Evolutionary conservation across 2,797 vertebrate genomes (phyloP), one percentile per base, ranked within the genome.

Genomic region (Clarias fuscus): DNA sequence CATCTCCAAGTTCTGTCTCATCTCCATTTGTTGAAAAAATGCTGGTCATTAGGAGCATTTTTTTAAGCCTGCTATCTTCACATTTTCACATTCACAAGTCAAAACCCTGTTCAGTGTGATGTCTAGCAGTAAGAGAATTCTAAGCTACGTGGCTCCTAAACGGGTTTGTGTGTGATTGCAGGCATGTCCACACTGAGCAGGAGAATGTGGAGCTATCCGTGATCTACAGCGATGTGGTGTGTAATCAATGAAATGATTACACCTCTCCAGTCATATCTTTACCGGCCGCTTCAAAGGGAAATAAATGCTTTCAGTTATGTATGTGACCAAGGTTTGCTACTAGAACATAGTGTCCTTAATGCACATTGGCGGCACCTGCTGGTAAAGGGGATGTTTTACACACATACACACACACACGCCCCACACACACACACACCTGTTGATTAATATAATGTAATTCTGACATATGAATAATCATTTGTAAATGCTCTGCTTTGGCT

Each of bases 211-310:
- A 79, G 1, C 17, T 22, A 59, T 62, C 76, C 0, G 37, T 81
- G 61, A 81, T 86, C 37, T 86, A 86, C 76, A 65, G 78, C 18
- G 8, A 14, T 65, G 61, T 81, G 7, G 27, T 1, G 37, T 37
- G 37, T 43, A 43, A 43, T 43, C 43, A 48, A 65, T 27, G 17
- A 65, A 81, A 27, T 80, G 37, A 80, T n/a, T 0, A 43, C 40
- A 43, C 40, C 40, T 43, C 40, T 43, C 40, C 40, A 43, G 40
- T 43, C 40, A 43, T 7, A 43, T 43, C 5, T 5, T 7, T 43
- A 43, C 40, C 40, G 40, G 40, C 40, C 40, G 40, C 40, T 43
- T 43, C 40, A 43, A 43, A 43, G 40, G 40, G 40, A 43, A 43
- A 1, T 7, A 43, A 43, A 43, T 43, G 43, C 43, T 43, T 43